phyloP scores from a whole-genome alignment of 2,113 vertebrate genomes.

The Octodon degus region DNA sequence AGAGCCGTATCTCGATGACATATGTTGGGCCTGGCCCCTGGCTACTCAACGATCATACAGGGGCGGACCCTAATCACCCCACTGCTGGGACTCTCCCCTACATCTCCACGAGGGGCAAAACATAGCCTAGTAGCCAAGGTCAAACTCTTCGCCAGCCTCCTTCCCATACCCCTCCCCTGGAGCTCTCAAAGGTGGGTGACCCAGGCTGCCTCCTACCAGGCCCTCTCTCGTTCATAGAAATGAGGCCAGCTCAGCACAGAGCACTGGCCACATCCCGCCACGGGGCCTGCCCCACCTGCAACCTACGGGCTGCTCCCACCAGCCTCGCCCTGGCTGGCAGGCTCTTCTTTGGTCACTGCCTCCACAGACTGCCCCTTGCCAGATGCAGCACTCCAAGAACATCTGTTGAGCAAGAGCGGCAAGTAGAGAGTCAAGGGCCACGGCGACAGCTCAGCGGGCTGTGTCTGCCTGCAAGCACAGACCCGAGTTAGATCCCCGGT shows the following conservation, averaged over 20 bases:
- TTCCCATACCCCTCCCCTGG: not conserved
- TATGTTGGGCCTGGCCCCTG: not conserved
- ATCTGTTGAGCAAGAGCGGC: not conserved
- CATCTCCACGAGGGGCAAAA: not conserved
- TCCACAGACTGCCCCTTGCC: fast-evolving
- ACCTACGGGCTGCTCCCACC: not conserved
- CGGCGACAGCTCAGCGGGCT: too few species aligned
- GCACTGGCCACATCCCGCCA: not conserved
- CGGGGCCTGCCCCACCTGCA: not conserved
- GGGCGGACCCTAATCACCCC: not conserved
- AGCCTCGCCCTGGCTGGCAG: not conserved
- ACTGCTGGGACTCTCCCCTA: too few species aligned
- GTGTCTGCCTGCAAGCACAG: too few species aligned
- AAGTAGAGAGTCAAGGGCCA: not conserved
- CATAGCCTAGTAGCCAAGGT: not conserved
- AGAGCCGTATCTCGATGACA: fast-evolving
- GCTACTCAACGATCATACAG: not conserved
- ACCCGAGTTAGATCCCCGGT: too few species aligned
- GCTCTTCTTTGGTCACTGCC: not conserved
- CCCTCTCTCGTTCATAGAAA: not conserved
- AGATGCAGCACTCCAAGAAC: too few species aligned
- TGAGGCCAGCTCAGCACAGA: not conserved
- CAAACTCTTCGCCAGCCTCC: not conserved
- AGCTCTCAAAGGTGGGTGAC: not conserved
- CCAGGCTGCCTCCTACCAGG: not conserved